These are phyloP conservation scores for Labeo calbasu DNA, from an alignment of 2,797 vertebrate species.

Conservation along the genomic window DNA sequence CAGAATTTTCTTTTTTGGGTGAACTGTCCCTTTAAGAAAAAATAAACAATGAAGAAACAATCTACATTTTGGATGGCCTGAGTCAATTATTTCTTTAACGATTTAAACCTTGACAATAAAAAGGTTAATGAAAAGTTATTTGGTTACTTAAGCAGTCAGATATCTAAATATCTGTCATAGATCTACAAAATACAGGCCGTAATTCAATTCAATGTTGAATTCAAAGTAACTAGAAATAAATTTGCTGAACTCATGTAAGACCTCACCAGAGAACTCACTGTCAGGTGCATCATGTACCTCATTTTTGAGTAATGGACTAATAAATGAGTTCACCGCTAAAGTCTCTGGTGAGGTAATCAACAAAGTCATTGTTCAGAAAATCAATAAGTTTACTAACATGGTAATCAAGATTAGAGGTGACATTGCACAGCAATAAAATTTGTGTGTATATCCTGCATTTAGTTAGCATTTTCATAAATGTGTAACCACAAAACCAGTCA, in stretches of 20 bases:
- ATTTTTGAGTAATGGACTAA: background rate
- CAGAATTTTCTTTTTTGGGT: too few species aligned
- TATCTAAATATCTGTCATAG: background rate
- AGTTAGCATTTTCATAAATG: background rate
- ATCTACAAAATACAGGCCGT: too few species aligned
- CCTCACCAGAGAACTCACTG: background rate
- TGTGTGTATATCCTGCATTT: background rate
- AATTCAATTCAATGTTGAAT: background rate
- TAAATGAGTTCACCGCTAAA: background rate
- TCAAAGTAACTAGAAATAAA: background rate
- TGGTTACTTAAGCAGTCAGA: background rate
- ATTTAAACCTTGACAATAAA: too few species aligned
- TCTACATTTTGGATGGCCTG: background rate
- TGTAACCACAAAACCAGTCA: too few species aligned
- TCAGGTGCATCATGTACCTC: background rate
- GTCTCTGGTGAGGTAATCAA: slow-evolving; percentile 20
- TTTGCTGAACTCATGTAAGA: background rate
- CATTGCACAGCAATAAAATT: background rate
- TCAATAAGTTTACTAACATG: background rate
- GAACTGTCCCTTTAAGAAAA: too few species aligned
- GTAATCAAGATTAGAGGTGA: slow-evolving; percentile 4
- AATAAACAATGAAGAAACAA: background rate
- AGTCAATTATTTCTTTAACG: background rate
- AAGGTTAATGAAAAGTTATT: background rate
- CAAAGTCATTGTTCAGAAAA: background rate